Evolutionary conservation across 2,113 vertebrate species (phyloP).

Genomic region (Neoarius graeffei): DNA sequence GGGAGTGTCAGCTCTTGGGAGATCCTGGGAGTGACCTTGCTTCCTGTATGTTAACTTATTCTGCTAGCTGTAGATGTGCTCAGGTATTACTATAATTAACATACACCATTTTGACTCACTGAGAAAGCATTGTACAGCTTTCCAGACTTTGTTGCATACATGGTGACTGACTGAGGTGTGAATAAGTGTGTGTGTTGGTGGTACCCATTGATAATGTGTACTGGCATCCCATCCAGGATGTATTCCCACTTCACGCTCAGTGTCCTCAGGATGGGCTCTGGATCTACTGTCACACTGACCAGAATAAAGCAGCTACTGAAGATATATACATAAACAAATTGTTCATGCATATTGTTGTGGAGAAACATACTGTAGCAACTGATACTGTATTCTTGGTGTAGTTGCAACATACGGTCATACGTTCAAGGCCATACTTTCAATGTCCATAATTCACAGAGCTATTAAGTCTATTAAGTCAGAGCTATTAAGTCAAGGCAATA

Average conservation of each 20-base stretch:
- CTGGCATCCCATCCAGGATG: not conserved
- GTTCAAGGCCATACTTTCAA: constrained; percentile 37
- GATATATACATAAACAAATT: not conserved
- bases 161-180: not conserved
- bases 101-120: not conserved
- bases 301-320: not conserved
- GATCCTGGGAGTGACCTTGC: not conserved
- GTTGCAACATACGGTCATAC: constrained; percentile 6
- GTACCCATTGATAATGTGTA: not conserved
- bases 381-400: not conserved
- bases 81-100: not conserved
- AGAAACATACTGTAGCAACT: not conserved
- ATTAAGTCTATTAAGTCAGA: constrained; percentile 3
- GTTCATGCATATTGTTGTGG: too few relatives aligned
- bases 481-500: constrained; percentile 24
- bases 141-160: not conserved
- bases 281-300: not conserved
- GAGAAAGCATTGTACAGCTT: not conserved
- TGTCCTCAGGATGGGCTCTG: not conserved
- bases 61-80: not conserved
- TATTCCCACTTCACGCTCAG: not conserved
- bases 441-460: constrained; percentile 22
- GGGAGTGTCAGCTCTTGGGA: not conserved
- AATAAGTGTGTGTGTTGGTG: not conserved
- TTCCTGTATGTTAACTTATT: not conserved